A percentile compares a stretch with the other conserved stretches of the same genome.
These are phyloP conservation scores for Crypturellus tataupa DNA, from an alignment of 2,797 vertebrate species.

Conservation along the genomic window DNA sequence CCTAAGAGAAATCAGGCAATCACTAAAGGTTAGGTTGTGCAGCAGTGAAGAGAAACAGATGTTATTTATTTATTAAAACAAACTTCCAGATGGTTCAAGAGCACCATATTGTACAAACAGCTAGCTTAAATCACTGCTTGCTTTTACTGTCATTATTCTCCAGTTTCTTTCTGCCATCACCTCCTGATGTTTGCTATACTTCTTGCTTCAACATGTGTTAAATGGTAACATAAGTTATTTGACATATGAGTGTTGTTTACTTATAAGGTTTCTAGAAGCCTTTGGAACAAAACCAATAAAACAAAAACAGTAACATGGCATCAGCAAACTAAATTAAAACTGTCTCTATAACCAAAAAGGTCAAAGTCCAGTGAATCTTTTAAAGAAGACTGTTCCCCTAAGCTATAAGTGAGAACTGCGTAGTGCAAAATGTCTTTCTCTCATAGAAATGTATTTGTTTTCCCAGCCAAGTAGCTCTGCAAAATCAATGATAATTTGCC, in stretches of 20 bases:
- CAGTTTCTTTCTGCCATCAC: neutral
- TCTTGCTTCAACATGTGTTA: neutral
- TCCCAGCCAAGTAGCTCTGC: neutral
- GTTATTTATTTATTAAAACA: constrained; percentile 50
- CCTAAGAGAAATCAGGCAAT: neutral
- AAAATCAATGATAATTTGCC: neutral
- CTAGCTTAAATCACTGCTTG: neutral
- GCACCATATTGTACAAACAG: constrained; percentile 1
- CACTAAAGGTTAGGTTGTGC: neutral
- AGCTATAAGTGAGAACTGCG: neutral
- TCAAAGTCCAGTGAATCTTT: neutral
- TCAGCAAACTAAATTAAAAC: neutral
- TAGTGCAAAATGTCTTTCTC: neutral
- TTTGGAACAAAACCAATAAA: neutral
- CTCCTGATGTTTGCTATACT: neutral
- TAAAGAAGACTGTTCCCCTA: neutral
- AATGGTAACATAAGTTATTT: neutral
- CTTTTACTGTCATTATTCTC: neutral
- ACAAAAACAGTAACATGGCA: neutral
- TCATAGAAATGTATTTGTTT: neutral
- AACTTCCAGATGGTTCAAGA: constrained; percentile 36
- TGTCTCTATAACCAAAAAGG: neutral
- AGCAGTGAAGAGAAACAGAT: constrained; percentile 20
- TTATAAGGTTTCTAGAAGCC: neutral
- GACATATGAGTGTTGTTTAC: neutral